Conservation (phyloP, 2,888 invertebrate species). For the Amblyteles armatorius region DNA sequence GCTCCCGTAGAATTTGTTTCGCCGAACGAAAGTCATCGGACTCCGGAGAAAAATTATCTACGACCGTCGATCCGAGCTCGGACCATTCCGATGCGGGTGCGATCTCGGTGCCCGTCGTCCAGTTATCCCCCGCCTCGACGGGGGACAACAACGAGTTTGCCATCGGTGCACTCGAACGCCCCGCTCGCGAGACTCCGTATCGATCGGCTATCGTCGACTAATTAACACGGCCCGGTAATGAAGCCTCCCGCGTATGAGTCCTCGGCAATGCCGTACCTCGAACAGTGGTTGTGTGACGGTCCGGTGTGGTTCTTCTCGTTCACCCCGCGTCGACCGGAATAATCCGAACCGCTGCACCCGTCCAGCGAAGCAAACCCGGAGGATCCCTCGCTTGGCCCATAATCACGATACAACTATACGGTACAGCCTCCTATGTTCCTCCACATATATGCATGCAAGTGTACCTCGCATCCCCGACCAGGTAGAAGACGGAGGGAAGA, state of each 20-base stretch:
- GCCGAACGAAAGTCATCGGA: conserved; percentile 17
- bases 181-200: conserved; percentile 62
- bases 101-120: conserved; percentile 27
- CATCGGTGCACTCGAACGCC: conserved; percentile 56
- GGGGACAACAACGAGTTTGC: conserved; percentile 60
- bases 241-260: conserved; percentile 75
- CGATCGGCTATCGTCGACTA: conserved; percentile 82
- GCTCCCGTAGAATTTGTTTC: not conserved
- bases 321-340: conserved; percentile 46
- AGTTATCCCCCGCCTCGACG: conserved; percentile 12
- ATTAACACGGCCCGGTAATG: conserved; percentile 82
- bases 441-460: not conserved
- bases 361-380: conserved; percentile 5
- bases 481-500: not conserved
- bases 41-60: conserved; percentile 7
- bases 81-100: conserved; percentile 4
- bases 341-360: conserved; percentile 50
- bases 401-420: conserved; percentile 50
- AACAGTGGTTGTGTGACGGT: conserved; percentile 39
- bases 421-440: not conserved
- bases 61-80: conserved; percentile 12
- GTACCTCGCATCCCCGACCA: not conserved
- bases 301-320: conserved; percentile 50
- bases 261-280: conserved; percentile 31
- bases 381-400: conserved; percentile 43